Conservation (phyloP, 2,888 invertebrate species). For the Drosophila birchii region DNA sequence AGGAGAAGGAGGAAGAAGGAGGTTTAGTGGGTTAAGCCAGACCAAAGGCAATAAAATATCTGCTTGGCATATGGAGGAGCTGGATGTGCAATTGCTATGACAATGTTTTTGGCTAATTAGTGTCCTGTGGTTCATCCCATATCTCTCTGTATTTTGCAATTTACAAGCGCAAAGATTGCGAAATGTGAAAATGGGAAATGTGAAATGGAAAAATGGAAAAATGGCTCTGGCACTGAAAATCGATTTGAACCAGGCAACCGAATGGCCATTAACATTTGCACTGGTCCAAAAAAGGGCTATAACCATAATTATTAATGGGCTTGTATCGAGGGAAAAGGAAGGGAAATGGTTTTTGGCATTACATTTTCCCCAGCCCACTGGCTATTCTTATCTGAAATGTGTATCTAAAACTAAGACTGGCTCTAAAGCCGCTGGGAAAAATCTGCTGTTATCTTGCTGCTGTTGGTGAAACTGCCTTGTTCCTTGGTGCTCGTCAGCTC, state of each 20-base stretch:
- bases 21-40: slow-evolving; percentile 10
- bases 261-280: slow-evolving; percentile 70
- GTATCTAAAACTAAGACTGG: slow-evolving; percentile 17
- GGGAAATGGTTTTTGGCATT: slow-evolving; percentile 9
- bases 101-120: slow-evolving; percentile 41
- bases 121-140: slow-evolving; percentile 11
- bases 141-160: slow-evolving; percentile 18
- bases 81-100: slow-evolving; percentile 22
- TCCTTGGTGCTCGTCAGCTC: slow-evolving; percentile 32
- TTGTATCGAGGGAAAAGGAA: slow-evolving; percentile 10
- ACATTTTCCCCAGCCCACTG: slow-evolving; percentile 6
- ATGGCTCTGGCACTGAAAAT: slow-evolving; percentile 51
- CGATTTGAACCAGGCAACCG: slow-evolving; percentile 65
- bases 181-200: slow-evolving; percentile 31
- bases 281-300: slow-evolving; percentile 57
- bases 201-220: slow-evolving; percentile 18
- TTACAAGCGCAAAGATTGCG: slow-evolving; percentile 50
- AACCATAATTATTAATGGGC: slow-evolving; percentile 75
- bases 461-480: slow-evolving; percentile 14
- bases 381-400: slow-evolving; percentile 11
- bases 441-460: slow-evolving; percentile 1
- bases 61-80: slow-evolving; percentile 11
- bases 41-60: slow-evolving; percentile 31
- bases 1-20: background rate
- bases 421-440: slow-evolving; percentile 22